Evolutionary conservation across 2,888 invertebrate species (phyloP).

Genomic region (Phalangium opilio): DNA sequence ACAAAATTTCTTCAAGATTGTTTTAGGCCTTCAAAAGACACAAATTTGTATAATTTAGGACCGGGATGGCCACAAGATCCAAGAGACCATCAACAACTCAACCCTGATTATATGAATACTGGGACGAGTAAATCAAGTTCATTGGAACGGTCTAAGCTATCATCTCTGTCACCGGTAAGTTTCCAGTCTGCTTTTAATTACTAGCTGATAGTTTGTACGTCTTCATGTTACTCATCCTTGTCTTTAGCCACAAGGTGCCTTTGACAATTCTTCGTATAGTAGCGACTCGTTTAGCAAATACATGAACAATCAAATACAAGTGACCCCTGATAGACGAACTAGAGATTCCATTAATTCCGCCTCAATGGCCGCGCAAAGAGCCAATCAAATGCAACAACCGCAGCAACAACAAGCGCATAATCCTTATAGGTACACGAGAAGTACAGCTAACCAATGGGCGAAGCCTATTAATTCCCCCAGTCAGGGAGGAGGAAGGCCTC

Average conservation of each 20-base stretch:
- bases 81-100: neutral
- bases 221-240: too few species aligned
- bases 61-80: neutral
- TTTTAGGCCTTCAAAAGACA: too few species aligned
- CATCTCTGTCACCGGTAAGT: too few species aligned
- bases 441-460: conserved; percentile 44
- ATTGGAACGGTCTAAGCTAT: conserved; percentile 12
- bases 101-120: conserved; percentile 21
- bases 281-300: conserved; percentile 31
- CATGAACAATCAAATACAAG: conserved; percentile 7
- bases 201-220: too few species aligned
- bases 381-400: too few species aligned
- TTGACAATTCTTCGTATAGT: conserved; percentile 53
- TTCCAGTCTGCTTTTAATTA: too few species aligned
- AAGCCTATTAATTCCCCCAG: conserved; percentile 10
- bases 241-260: conserved; percentile 43
- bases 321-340: conserved; percentile 7
- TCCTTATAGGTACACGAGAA: conserved; percentile 48
- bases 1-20: neutral
- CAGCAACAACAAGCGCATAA: conserved; percentile 30
- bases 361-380: too few species aligned
- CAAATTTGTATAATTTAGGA: too few species aligned
- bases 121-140: conserved; percentile 16
- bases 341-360: neutral
- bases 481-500: too few species aligned